A percentile compares a stretch with the other conserved stretches of the same genome.
These are phyloP conservation scores for Nesidiocoris tenuis DNA, from an alignment of 2,888 invertebrate genomes.

Conservation along the genomic window DNA sequence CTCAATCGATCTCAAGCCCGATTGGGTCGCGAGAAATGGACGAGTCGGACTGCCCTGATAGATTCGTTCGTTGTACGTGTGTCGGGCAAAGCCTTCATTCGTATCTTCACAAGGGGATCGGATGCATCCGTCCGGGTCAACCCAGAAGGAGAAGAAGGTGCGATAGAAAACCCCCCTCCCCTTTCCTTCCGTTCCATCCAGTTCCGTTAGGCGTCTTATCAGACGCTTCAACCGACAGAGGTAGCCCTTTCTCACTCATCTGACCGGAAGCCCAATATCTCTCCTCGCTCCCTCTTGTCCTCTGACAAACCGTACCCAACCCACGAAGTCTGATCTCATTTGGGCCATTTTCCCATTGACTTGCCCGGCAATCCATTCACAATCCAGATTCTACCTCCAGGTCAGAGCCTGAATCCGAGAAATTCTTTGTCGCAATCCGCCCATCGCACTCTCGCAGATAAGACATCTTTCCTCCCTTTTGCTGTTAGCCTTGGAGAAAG, in stretches of 20 bases:
- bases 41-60: too few species aligned
- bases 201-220: too few species aligned
- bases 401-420: not conserved
- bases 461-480: not conserved
- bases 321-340: not conserved
- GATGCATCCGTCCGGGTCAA: not conserved
- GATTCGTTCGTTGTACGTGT: not conserved
- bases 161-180: not conserved
- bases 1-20: too few species aligned
- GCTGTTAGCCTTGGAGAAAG: not conserved
- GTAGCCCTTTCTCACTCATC: not conserved
- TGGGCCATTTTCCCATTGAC: not conserved
- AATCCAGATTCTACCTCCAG: too few species aligned
- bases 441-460: not conserved
- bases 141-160: too few species aligned
- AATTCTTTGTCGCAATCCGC: not conserved
- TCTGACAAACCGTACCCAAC: not conserved
- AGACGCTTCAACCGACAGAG: not conserved
- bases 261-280: not conserved
- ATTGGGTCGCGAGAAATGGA: too few species aligned
- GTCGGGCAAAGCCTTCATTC: not conserved
- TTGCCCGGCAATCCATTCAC: not conserved
- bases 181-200: not conserved
- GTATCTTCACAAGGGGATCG: not conserved
- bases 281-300: not conserved